Evolutionary conservation across 2,888 invertebrate species (phyloP).

Genomic region (Temnothorax unifasciatus): DNA sequence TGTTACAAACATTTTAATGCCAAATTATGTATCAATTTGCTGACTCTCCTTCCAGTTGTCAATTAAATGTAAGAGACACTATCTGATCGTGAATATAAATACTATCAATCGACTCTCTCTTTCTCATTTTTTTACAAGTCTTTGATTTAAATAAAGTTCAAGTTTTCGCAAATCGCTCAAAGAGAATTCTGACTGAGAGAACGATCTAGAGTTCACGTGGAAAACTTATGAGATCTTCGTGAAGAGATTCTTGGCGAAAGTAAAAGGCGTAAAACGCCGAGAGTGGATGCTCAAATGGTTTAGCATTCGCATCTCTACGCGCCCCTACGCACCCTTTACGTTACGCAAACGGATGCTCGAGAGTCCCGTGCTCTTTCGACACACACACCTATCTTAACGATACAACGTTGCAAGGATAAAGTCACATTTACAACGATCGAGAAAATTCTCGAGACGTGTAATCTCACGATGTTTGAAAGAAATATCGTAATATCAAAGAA

Average conservation of each 20-base stretch:
- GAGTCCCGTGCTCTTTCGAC: conserved; percentile 14
- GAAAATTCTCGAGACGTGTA: neutral
- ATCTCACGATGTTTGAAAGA: neutral
- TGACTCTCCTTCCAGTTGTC: neutral
- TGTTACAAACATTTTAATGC: too few relatives aligned
- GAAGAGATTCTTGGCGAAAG: conserved; percentile 65
- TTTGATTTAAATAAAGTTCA: neutral
- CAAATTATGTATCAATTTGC: neutral
- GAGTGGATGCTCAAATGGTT: conserved; percentile 63
- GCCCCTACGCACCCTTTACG: conserved; percentile 41
- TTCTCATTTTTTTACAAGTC: neutral
- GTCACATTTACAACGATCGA: conserved; percentile 27
- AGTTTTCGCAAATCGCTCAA: conserved; percentile 12
- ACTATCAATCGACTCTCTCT: neutral
- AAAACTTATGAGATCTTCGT: conserved; percentile 63
- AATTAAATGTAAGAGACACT: neutral
- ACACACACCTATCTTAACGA: conserved; percentile 45
- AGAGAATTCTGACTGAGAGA: neutral
- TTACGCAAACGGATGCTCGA: conserved; percentile 23
- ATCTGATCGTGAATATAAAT: neutral
- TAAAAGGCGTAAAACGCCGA: conserved; percentile 63
- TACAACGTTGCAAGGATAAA: conserved; percentile 16
- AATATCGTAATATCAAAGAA: neutral
- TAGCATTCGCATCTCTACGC: conserved; percentile 48
- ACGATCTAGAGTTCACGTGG: conserved; percentile 59